A percentile compares a stretch with the other conserved stretches of the same genome.
Conservation (phyloP, 2,113 vertebrate species). For the Anguilla rostrata region DNA sequence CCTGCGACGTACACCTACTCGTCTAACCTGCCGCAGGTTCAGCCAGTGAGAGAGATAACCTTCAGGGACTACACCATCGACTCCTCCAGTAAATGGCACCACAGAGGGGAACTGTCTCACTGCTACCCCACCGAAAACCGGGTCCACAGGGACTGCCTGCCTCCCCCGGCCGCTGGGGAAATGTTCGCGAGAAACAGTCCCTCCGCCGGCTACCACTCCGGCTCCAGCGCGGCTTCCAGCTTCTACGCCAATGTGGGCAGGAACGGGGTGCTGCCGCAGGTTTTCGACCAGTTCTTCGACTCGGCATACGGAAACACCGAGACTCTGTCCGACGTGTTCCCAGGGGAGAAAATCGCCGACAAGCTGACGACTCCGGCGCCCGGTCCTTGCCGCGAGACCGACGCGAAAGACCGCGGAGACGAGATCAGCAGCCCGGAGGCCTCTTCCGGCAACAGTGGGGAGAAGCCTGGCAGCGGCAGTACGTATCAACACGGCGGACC, state of each 20-base stretch:
- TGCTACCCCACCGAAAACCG: slow-evolving; percentile 95
- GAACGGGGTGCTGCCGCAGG: slow-evolving; percentile 94
- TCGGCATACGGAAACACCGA: slow-evolving; percentile 88
- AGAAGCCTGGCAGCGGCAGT: slow-evolving; percentile 93
- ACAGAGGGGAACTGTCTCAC: slow-evolving; percentile 87
- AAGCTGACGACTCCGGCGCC: slow-evolving; percentile 77
- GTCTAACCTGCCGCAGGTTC: slow-evolving; percentile 95
- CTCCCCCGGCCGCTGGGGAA: slow-evolving; percentile 85
- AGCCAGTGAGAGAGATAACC: slow-evolving; percentile 94
- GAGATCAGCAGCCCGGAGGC: slow-evolving; percentile 91
- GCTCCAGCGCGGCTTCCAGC: slow-evolving; percentile 80
- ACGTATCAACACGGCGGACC: slow-evolving; percentile 86
- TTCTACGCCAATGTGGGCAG: slow-evolving; percentile 95
- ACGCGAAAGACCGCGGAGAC: slow-evolving; percentile 77
- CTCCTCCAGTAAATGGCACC: slow-evolving; percentile 92
- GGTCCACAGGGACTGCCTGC: slow-evolving; percentile 94
- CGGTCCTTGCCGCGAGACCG: slow-evolving; percentile 73
- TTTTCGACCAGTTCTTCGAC: slow-evolving; percentile 98
- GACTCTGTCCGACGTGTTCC: slow-evolving; percentile 79
- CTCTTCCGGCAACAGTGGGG: slow-evolving; percentile 97
- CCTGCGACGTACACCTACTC: slow-evolving; percentile 95
- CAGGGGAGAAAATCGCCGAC: slow-evolving; percentile 79
- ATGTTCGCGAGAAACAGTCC: slow-evolving; percentile 91
- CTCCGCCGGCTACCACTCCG: slow-evolving; percentile 83
- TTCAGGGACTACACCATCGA: slow-evolving; percentile 98